Evolutionary conservation across 2,888 invertebrate genomes (phyloP).

Genomic region (Notodromas monacha): DNA sequence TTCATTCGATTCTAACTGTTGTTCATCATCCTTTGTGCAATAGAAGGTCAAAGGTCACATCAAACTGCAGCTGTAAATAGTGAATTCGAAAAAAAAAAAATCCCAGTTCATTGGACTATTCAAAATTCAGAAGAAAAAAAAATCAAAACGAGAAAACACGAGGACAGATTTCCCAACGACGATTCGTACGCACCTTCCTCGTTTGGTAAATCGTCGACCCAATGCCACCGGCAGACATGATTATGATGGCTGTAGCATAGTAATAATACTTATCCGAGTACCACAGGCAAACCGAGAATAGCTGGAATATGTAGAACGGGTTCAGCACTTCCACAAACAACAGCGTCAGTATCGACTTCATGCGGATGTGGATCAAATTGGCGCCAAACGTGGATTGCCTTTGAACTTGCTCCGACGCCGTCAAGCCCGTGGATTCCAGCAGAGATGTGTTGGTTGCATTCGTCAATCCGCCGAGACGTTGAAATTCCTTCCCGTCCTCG

Average conservation of each 20-base stretch:
- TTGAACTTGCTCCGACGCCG: conserved; percentile 9
- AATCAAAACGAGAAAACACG: no score
- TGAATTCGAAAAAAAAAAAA: no score
- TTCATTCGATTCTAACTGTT: no score
- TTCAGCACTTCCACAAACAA: conserved; percentile 51
- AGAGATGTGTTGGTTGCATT: conserved; percentile 1
- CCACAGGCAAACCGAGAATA: conserved; percentile 53
- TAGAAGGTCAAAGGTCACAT: no score
- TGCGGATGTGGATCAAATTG: conserved; percentile 49
- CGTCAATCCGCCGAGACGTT: conserved; percentile 11
- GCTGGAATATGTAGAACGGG: conserved; percentile 82
- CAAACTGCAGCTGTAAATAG: no score
- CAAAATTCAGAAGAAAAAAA: background rate
- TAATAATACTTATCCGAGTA: conserved; percentile 57
- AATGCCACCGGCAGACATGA: conserved; percentile 52
- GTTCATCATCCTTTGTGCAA: no score
- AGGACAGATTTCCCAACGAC: background rate
- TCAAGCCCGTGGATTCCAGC: background rate
- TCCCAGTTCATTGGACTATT: no score
- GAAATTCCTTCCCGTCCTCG: conserved; percentile 18
- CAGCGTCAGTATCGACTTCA: conserved; percentile 32
- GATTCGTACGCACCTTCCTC: conserved; percentile 33
- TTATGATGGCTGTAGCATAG: conserved; percentile 51
- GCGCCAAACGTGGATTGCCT: conserved; percentile 46
- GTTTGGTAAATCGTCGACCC: conserved; percentile 51